Conservation (phyloP, 2,113 vertebrate genomes). For the Leucopternis melanops region DNA sequence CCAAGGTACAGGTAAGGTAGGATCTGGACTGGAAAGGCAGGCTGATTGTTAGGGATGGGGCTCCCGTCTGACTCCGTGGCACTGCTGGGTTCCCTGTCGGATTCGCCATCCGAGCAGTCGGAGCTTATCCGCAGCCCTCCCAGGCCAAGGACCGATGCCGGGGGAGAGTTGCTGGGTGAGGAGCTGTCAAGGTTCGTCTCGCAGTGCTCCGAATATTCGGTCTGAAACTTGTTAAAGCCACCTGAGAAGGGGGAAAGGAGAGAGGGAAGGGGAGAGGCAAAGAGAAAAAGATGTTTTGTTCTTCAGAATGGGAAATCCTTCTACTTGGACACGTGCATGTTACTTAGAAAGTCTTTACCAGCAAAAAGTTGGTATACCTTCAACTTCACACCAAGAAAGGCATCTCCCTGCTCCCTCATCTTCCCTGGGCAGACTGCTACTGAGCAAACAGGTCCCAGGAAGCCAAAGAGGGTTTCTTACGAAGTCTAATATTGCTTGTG, state of each 20-base stretch:
- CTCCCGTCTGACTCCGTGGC: conserved; percentile 95
- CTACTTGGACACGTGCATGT: background rate
- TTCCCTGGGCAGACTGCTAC: background rate
- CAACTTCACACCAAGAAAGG: background rate
- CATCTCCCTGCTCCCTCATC: background rate
- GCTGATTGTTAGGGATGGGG: conserved; percentile 90
- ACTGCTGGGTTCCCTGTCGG: conserved; percentile 92
- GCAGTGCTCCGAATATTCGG: conserved; percentile 92
- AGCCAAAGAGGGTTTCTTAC: background rate
- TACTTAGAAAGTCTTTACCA: background rate
- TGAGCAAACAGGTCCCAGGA: background rate
- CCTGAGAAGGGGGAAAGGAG: conserved; percentile 69
- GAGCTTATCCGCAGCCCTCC: conserved; percentile 94
- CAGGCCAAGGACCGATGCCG: conserved; percentile 87
- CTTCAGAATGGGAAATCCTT: background rate
- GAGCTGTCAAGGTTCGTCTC: conserved; percentile 92
- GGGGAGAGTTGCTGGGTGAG: conserved; percentile 89
- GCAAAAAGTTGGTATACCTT: background rate
- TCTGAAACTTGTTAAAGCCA: conserved; percentile 98
- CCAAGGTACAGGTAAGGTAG: conserved; percentile 96
- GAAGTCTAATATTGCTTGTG: background rate
- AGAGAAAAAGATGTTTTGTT: background rate
- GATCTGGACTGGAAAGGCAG: conserved; percentile 96
- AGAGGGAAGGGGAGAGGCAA: background rate
- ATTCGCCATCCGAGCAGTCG: conserved; percentile 93